phyloP scores from a whole-genome alignment of 2,113 vertebrate species.

The Indicator maculatus region DNA sequence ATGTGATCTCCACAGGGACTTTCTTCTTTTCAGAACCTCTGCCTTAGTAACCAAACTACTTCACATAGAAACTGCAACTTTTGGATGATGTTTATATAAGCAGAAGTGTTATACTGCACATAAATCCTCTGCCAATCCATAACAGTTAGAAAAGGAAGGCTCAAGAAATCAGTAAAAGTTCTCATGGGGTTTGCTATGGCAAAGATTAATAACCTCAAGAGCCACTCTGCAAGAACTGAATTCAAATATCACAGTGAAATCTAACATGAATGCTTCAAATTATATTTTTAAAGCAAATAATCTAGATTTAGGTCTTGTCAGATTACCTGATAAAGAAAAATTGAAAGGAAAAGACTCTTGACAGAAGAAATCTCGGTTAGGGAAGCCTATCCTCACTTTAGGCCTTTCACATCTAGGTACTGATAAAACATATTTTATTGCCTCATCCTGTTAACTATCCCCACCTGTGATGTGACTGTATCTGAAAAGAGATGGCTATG shows the following conservation, averaged over 20 bases:
- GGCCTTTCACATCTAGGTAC: background rate
- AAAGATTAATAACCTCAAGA: background rate
- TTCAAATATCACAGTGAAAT: background rate
- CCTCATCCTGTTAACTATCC: background rate
- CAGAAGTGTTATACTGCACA: background rate
- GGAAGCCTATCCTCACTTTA: background rate
- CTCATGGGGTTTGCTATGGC: background rate
- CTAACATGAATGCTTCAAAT: background rate
- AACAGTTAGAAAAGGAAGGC: background rate
- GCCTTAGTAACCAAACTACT: background rate
- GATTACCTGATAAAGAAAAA: background rate
- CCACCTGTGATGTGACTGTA: background rate
- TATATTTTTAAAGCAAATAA: background rate
- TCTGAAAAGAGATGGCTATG: background rate
- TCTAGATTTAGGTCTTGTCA: background rate
- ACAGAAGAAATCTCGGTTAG: background rate
- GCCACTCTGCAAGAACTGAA: background rate
- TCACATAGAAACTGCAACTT: background rate
- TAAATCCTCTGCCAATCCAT: background rate
- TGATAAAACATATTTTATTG: background rate
- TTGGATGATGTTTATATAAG: background rate
- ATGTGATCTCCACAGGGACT: background rate
- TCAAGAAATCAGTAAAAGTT: background rate
- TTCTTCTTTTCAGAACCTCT: background rate
- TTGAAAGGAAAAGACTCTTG: background rate